Evolutionary conservation across 2,797 vertebrate genomes (phyloP), one percentile per base, ranked within the genome.

Genomic region (Xenopus petersii): DNA sequence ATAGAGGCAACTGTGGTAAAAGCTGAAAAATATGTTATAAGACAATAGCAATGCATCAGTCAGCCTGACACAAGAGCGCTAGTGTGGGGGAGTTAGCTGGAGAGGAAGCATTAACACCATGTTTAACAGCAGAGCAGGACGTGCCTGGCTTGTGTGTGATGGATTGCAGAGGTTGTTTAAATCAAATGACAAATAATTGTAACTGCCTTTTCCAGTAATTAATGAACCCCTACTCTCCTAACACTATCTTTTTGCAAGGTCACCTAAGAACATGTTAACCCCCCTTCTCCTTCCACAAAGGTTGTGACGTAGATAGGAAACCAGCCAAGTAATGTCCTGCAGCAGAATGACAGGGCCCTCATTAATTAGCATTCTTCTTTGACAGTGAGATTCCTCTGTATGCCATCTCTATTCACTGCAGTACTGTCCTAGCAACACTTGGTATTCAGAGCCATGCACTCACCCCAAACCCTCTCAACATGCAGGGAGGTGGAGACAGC

Each of bases 391-490:
- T 70, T 79, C 72, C 72, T 74, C 67, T 46, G 61, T 26, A 60
- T 70, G 77, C 62, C 77, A 74, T 79, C 30, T 64, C 67, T 21
- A 66, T 74, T 74, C 62, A 74, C 71, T 79, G 77, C 77, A 74
- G 71, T 71, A 74, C 72, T 79, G 77, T 79, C 77, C 36, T 79
- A 74, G 71, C 71, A 74, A 26, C 71, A 79, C 77, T 79, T 79
- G 71, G 69, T 79, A 79, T 79, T 79, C 77, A 70, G n/a, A 64
- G 47, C 77, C 71, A 74, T 33, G 55, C 77, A 66, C 70, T 61
- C 67, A 74, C 67, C 77, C 71, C 21, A 60, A 74, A 74, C 71
- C 36, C 60, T 47, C 62, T 79, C 66, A 58, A 30, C 21, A 49
- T 59, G 58, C 67, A 60, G 54, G 67, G 67, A 68, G 77, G 67